Evolutionary conservation across 2,113 vertebrate species (phyloP).

Genomic region (Felis chaus): DNA sequence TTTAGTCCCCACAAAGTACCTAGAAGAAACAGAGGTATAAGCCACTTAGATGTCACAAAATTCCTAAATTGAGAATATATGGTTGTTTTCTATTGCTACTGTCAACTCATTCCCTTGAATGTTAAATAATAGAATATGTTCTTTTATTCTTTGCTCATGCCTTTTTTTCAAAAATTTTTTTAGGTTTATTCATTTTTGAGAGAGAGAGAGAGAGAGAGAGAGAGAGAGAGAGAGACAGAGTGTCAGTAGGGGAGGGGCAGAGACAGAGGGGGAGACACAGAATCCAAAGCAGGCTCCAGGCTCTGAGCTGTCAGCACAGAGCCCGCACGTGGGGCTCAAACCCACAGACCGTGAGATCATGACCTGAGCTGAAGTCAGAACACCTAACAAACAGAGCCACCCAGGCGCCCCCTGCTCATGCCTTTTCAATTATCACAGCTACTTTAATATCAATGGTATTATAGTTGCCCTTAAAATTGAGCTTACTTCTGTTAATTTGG

Average conservation of each 20-base stretch:
- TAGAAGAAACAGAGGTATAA: background rate
- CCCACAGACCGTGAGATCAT: too few relatives aligned
- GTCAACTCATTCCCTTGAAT: background rate
- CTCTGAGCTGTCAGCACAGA: too few relatives aligned
- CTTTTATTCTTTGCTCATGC: constrained; percentile 11
- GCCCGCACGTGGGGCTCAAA: too few relatives aligned
- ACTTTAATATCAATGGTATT: background rate
- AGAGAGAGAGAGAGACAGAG: too few relatives aligned
- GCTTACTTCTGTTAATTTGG: background rate
- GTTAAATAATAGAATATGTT: background rate
- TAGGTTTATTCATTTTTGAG: too few relatives aligned
- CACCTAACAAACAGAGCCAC: too few relatives aligned
- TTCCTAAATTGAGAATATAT: constrained; percentile 19
- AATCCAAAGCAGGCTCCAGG: too few relatives aligned
- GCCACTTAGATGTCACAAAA: constrained; percentile 5
- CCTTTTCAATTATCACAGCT: background rate
- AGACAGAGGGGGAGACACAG: too few relatives aligned
- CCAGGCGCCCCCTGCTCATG: background rate
- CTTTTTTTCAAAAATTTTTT: background rate
- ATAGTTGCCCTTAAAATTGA: background rate
- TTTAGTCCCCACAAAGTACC: background rate
- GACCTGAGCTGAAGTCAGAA: too few relatives aligned
- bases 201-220: too few relatives aligned
- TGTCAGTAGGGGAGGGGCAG: too few relatives aligned
- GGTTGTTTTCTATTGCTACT: constrained; percentile 14